Evolutionary conservation across 2,113 vertebrate species (phyloP).

Genomic region (Natator depressus): DNA sequence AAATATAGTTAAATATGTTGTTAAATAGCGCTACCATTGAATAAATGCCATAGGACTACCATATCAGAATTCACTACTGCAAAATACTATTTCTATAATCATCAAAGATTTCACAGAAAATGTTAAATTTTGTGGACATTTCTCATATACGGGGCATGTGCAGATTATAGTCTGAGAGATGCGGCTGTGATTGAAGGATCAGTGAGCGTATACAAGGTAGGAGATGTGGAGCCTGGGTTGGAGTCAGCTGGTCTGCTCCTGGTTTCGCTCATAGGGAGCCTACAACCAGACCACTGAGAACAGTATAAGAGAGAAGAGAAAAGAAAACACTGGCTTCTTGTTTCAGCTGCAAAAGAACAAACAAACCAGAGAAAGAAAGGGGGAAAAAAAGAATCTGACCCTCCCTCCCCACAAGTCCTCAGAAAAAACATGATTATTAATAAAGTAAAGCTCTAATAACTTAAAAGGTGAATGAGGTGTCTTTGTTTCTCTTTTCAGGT

Average conservation of each 20-base stretch:
- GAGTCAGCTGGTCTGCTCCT: not conserved
- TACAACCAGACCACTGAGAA: not conserved
- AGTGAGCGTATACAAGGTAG: not conserved
- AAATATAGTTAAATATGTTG: slow-evolving; percentile 7
- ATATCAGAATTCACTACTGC: not conserved
- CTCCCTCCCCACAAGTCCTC: not conserved
- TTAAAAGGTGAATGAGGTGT: not conserved
- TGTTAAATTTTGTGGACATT: not conserved
- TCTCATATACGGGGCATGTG: not conserved
- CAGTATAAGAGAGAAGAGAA: accelerated
- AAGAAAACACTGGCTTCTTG: not conserved
- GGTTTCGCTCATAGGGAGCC: not conserved
- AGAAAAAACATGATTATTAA: not conserved
- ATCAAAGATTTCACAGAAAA: not conserved
- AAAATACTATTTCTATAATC: not conserved
- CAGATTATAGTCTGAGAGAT: not conserved
- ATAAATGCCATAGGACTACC: not conserved
- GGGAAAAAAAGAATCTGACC: not conserved
- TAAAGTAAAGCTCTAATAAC: not conserved
- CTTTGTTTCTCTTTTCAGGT: not conserved
- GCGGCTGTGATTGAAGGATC: not conserved
- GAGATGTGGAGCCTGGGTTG: not conserved
- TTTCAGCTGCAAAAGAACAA: slow-evolving; percentile 30
- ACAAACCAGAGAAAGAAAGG: not conserved
- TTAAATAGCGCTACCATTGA: not conserved